Base-by-base conservation (phyloP, 2,888 invertebrate genomes). In the Leptinotarsa haldemani region DNA sequence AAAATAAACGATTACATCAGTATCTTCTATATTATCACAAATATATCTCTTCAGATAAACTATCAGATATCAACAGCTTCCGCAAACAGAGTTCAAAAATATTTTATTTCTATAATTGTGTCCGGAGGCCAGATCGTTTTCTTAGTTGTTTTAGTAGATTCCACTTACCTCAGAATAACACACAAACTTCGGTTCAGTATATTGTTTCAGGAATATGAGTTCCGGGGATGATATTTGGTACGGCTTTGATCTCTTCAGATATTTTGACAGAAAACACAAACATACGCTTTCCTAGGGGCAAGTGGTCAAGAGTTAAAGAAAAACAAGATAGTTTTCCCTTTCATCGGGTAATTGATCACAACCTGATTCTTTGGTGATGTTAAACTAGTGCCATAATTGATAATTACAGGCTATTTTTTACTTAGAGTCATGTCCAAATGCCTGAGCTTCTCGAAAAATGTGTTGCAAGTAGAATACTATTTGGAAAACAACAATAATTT, bases 191-290 rank as follows among this genome's bases (percentile, higher is more conserved):
- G 56, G 22, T 13, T 56, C 22, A 15, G 22, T 20, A 56, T 56
- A 56, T 56, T 56, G 56, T 56, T 56, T 56, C 56, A 56, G 16
- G 56, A 56, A 56, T 56, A 56, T 56, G 56, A 56, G 25, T 56
- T 56, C 56, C 3, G 4, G 56, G 22, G 22, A 9, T 9, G 40
- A 56, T 56, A 22, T 18, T 56, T 22, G 56, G 15, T 56, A 18
- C 4, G 15, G 20, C 56, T 56, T 22, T 56, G 22, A 25, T 56
- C 56, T 56, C 56, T 56, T 20, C 56, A 20, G 56, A 56, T 56
- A 56, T 56, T 56, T 22, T 56, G 56, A 56, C 56, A 22, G 4
- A 22, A 50, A 16, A 56, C 56, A 56, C 13, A 56, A 56, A 22
- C 15, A 22, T 22, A 25, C 22, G 15, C 4, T 15, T 15, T 56